These are phyloP conservation scores for Blastomussa wellsi DNA, from an alignment of 92 coral and sea anemone genomes.

Conservation along the genomic window DNA sequence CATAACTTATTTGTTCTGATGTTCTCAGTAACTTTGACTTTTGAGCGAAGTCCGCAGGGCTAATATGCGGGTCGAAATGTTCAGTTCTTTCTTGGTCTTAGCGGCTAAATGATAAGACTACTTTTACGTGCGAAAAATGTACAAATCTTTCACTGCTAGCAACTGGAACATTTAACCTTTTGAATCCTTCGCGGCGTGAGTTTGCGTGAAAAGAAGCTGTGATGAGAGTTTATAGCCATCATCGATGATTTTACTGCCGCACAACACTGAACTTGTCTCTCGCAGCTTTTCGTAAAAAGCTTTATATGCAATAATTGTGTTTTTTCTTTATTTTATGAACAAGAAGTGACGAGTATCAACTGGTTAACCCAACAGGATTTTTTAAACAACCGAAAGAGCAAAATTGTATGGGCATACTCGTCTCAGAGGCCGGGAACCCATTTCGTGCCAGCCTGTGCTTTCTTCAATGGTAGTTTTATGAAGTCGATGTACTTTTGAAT, in stretches of 20 bases:
- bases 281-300: neutral
- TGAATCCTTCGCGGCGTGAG: neutral
- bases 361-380: neutral
- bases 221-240: neutral
- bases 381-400: neutral
- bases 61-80: neutral
- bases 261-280: neutral
- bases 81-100: neutral
- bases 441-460: neutral
- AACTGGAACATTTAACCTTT: slow-evolving; percentile 5
- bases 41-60: neutral
- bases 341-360: too few species aligned
- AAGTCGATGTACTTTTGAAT: neutral
- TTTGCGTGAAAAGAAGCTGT: neutral
- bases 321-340: neutral
- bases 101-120: neutral
- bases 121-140: neutral
- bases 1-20: neutral
- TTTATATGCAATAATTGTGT: neutral
- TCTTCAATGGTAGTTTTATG: neutral
- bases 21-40: neutral
- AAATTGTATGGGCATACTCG: neutral
- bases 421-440: neutral
- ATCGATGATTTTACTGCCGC: neutral
- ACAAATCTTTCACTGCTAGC: neutral